Evolutionary conservation across 1,140 invertebrate species (phyloP), one percentile per base, ranked within the genome.

Genomic region (Gryllus bimaculatus): DNA sequence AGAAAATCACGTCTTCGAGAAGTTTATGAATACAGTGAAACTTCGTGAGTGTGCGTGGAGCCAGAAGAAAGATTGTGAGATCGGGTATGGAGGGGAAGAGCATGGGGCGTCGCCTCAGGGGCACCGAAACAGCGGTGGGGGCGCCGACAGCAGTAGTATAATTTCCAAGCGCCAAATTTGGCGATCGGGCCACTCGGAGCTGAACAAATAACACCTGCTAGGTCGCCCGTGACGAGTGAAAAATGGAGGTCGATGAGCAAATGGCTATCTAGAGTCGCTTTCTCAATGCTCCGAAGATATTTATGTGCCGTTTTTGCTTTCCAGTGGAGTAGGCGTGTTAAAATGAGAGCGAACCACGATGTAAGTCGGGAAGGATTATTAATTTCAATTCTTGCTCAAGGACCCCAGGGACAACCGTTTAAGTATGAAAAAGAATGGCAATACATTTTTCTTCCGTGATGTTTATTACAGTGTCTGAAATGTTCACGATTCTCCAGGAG

Each of bases 141-240:
- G 54, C 54, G 54, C 54, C 54, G 54, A 66, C 54, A 66, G 54
- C 10, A 7, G 54, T 13, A 18, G 10, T 66, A 66, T 66, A 66
- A 66, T 66, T 66, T 66, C 54, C 54, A 2, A 13, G 10, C 18
- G 54, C 54, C 54, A 66, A 66, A 66, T 66, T 66, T 66, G 54
- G 54, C 10, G 54, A 66, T 66, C 10, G 2, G 10, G 7, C 10
- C 54, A 66, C 18, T 66, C 54, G 54, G 54, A 66, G 10, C 54
- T 66, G 54, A 66, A 66, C 54, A 66, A 66, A 66, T 66, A 66
- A 66, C 54, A 66, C 54, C 54, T 66, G 54, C 54, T 66, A 66
- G 54, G 10, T 66, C 54, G 54, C 7, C 54, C 54, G 54, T 66
- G 54, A 66, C 54, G 54, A 66, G 54, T 3, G 54, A 66, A 18